Base-by-base conservation (phyloP, 1,140 invertebrate genomes). In the Solenopsis invicta region DNA sequence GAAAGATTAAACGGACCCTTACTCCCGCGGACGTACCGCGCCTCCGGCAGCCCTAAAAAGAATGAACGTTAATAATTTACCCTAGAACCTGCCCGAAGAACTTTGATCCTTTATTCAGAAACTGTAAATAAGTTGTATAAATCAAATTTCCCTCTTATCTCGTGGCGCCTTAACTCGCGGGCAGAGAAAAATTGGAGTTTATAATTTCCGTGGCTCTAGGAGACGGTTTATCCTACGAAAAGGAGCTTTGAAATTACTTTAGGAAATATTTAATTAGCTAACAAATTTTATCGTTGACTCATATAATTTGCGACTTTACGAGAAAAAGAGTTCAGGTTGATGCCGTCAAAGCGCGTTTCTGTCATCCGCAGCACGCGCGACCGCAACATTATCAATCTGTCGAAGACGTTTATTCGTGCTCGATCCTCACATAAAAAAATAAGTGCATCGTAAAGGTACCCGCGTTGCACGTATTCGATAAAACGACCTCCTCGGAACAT, bases 111-210 rank as follows among this genome's bases (percentile, higher is more conserved):
- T 74, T 74, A 62, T 74, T 84, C 54, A 34, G 52, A 72, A 61
- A 81, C 37, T 50, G n/a, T 84, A 84, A 84, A 75, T 75, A 74
- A 84, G 24, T 84, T 74, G 21, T 61, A 50, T 29, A 61, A 74
- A 61, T 62, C 56, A 75, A 84, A 84, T 84, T 62, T 62, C 62
- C 18, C 37, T 48, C 41, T 50, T 48, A 21, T 9, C 77, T 18
- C 41, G 10, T 29, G 2, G 52, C 52, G 18, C 10, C 34, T 16
- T 41, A 24, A 81, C 37, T 75, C 24, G 12, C 13, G 21, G 41
- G 9, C 29, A 13, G 56, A 74, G 45, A 84, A 75, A 62, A 61
- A 84, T 84, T 61, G 54, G 12, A 84, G 67, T 74, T 61, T 34
- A 62, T 62, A 75, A 84, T 34, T 34, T 82, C 1, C 41, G 12